Evolutionary conservation across 1,140 invertebrate species (phyloP), one percentile per base, ranked within the genome.

Genomic region (Drosophila ananassae): DNA sequence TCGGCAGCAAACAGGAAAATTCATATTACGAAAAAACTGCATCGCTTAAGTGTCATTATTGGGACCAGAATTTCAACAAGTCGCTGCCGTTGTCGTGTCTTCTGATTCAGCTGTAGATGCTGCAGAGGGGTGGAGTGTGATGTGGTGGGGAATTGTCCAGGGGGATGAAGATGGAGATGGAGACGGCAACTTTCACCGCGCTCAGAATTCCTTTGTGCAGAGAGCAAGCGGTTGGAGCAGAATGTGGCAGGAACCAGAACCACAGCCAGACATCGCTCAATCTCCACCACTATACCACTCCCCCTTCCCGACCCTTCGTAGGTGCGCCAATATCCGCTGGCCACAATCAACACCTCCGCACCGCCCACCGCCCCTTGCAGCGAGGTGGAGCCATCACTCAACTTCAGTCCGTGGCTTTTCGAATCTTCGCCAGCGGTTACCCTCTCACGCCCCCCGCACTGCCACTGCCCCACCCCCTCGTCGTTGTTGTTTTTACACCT

Each of bases 1-100:
- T 30, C 39, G 58, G 62, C 72, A 55, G 66, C 77, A 85, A 80
- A 80, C 81, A 85, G 81, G 81, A 85, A 85, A 87, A 87, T 87
- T 85, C 81, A 81, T 85, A 85, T 85, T 85, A 87, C 82, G 77
- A 85, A 85, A 85, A 85, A 85, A 85, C 48, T 85, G 81, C 82
- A 85, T 87, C 82, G 82, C 79, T 85, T 87, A 87, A 87, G 82
- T 85, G 81, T 85, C 81, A 87, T 85, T 85, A 85, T 85, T 85
- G 81, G 82, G 81, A 85, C 81, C 81, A 85, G 81, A 85, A 81
- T 81, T 77, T 78, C 73, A 81, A 85, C 82, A 81, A 85, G 82
- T 77, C 67, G 73, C 77, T 63, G 69, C 60, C 41, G 62, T 61
- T 54, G 79, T 72, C 75, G 80, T 79, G 75, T 66, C 64, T 71